Conservation (phyloP, 2,888 invertebrate genomes). For the Orgyia antiqua region DNA sequence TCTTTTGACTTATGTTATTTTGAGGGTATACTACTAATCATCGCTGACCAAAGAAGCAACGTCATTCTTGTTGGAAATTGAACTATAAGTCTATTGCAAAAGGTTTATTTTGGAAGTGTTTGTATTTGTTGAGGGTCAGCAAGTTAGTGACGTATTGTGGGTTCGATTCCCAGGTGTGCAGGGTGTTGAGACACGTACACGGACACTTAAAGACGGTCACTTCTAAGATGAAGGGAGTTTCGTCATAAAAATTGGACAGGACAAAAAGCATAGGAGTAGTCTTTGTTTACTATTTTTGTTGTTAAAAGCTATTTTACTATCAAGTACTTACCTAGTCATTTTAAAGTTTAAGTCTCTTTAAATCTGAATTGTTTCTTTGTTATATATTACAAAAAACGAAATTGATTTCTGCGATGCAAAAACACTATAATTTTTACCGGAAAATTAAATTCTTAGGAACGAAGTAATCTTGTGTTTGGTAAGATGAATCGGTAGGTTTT, state of each 20-base stretch:
- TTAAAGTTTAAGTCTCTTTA: too few species aligned
- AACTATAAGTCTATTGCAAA: slow-evolving; percentile 17
- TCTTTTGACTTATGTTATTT: slow-evolving; percentile 33
- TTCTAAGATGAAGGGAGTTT: slow-evolving; percentile 72
- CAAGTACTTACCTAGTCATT: too few species aligned
- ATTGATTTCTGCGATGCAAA: too few species aligned
- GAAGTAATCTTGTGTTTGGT: too few species aligned
- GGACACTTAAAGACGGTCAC: slow-evolving; percentile 71
- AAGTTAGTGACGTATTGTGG: slow-evolving; percentile 68
- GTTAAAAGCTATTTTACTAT: slow-evolving; percentile 4
- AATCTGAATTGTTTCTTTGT: too few species aligned
- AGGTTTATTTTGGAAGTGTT: slow-evolving; percentile 29
- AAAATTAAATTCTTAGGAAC: too few species aligned
- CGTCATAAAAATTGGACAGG: slow-evolving; percentile 74
- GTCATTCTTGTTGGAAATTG: slow-evolving; percentile 16
- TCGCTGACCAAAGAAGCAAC: slow-evolving; percentile 53
- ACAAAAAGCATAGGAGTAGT: slow-evolving; percentile 43
- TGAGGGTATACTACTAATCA: slow-evolving; percentile 47
- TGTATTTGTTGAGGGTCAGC: slow-evolving; percentile 55
- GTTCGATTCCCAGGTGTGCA: slow-evolving; percentile 77
- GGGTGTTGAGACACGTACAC: slow-evolving; percentile 67
- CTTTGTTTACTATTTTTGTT: slow-evolving; percentile 16
- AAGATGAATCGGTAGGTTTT: too few species aligned
- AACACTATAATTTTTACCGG: too few species aligned
- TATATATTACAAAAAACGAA: too few species aligned